Evolutionary conservation across 2,888 invertebrate species (phyloP), one percentile per base, ranked within the genome.

Genomic region (Halocaridina rubra): DNA sequence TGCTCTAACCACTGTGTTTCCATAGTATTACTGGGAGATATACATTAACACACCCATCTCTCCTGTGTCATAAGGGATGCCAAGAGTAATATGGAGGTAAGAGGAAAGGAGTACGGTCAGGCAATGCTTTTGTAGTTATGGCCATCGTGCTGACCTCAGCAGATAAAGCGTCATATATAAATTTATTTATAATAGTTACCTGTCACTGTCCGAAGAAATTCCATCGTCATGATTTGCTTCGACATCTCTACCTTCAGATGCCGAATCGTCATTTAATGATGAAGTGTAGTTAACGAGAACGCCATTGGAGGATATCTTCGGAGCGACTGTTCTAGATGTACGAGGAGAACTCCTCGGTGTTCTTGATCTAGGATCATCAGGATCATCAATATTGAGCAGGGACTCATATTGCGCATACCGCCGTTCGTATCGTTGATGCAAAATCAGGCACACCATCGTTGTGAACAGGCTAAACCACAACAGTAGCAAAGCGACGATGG

Each of bases 361-460:
- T 7, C 69, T 7, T 16, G 32, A 46, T 29, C 67, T 53, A n/a
- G 71, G 59, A 0, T 67, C 75, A 16, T 79, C 79, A 2, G 74
- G 8, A n/a, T 86, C 86, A 39, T 86, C 86, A n/a, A 80, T 16
- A 57, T 86, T 76, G 0, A 84, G 57, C 1, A 88, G 29, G 0
- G 84, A 75, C 61, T 85, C 85, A 27, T 86, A 88, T 10, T 80
- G 80, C 24, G 79, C 80, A 33, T 84, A 88, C n/a, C 85, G 84
- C 81, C 81, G 64, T 59, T 87, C 89, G 90, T 95, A 95, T 46
- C 97, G 93, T 90, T 96, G 95, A 91, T 96, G 96, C 81, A 97
- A 91, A 33, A 97, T 94, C 84, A 97, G 92, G 89, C 96, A 95
- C 0, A 95, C 95, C 3, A 95, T 93, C 0, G 96, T 95, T 72